These are phyloP conservation scores for Caenorhabditis inopinata DNA, from an alignment of 1,140 invertebrate genomes.

Conservation along the genomic window DNA sequence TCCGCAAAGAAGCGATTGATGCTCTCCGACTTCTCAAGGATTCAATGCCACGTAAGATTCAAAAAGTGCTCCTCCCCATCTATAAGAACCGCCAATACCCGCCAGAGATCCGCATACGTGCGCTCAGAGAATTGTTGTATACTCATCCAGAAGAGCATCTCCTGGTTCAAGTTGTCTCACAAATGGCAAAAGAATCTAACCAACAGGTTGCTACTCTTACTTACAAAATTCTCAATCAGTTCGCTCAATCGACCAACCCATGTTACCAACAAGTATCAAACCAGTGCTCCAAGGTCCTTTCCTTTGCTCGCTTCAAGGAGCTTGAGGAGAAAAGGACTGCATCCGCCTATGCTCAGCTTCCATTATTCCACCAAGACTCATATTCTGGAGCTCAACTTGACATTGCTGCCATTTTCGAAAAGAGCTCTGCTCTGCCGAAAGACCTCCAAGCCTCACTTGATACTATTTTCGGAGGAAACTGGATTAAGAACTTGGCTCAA, in stretches of 20 bases:
- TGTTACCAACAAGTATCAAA: constrained; percentile 16
- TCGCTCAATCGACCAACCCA: constrained; percentile 23
- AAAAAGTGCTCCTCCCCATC: constrained; percentile 54
- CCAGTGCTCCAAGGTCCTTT: constrained; percentile 22
- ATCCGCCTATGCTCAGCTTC: constrained; percentile 6
- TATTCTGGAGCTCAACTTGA: constrained; percentile 44
- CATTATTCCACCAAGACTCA: constrained; percentile 34
- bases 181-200: constrained; percentile 55
- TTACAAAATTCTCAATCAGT: neutral
- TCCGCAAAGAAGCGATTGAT: constrained; percentile 60
- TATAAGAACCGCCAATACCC: constrained; percentile 55
- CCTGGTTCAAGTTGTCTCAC: constrained; percentile 49
- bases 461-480: constrained; percentile 48
- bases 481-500: constrained; percentile 46
- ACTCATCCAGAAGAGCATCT: constrained; percentile 48
- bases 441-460: constrained; percentile 47
- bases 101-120: constrained; percentile 59
- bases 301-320: neutral
- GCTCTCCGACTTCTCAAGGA: constrained; percentile 55
- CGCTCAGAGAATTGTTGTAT: constrained; percentile 50
- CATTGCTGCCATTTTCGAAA: constrained; percentile 41
- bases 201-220: constrained; percentile 61
- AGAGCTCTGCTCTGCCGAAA: constrained; percentile 52
- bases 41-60: constrained; percentile 54
- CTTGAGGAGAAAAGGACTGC: neutral